Conservation (phyloP, 2,888 invertebrate species). For the Luperina testacea region DNA sequence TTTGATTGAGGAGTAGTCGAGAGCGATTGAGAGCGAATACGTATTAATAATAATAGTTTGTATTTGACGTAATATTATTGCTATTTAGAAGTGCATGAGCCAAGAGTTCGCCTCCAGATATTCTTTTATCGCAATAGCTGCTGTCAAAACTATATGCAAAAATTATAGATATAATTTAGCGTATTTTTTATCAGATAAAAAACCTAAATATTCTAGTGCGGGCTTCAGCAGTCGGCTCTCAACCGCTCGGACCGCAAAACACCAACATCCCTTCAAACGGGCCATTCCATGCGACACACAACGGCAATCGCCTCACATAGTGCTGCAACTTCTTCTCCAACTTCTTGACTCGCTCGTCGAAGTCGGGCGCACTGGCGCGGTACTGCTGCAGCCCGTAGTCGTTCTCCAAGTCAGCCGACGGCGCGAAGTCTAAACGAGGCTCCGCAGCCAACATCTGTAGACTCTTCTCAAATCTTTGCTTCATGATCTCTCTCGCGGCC, state of each 20-base stretch:
- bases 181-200: background rate
- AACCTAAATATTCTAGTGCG: too few species aligned
- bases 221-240: conserved; percentile 40
- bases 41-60: background rate
- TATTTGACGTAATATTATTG: background rate
- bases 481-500: conserved; percentile 91
- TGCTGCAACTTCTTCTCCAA: conserved; percentile 90
- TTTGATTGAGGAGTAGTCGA: conserved; percentile 13
- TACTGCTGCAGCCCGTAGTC: conserved; percentile 95
- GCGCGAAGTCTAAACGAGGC: conserved; percentile 90
- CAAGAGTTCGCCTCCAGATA: background rate
- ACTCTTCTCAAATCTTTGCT: conserved; percentile 96
- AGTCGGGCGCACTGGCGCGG: conserved; percentile 95
- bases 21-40: conserved; percentile 48
- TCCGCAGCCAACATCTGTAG: conserved; percentile 96
- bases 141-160: background rate
- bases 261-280: conserved; percentile 51
- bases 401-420: conserved; percentile 93
- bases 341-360: conserved; percentile 95
- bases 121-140: background rate
- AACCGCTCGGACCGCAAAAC: conserved; percentile 45
- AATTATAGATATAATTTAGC: background rate
- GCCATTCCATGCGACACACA: conserved; percentile 81
- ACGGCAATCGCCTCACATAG: conserved; percentile 83
- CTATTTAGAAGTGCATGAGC: background rate